A percentile compares a stretch with the other conserved stretches of the same genome.
Evolutionary conservation across 2,113 vertebrate genomes (phyloP).

Genomic region (Beaufortia kweichowensis): DNA sequence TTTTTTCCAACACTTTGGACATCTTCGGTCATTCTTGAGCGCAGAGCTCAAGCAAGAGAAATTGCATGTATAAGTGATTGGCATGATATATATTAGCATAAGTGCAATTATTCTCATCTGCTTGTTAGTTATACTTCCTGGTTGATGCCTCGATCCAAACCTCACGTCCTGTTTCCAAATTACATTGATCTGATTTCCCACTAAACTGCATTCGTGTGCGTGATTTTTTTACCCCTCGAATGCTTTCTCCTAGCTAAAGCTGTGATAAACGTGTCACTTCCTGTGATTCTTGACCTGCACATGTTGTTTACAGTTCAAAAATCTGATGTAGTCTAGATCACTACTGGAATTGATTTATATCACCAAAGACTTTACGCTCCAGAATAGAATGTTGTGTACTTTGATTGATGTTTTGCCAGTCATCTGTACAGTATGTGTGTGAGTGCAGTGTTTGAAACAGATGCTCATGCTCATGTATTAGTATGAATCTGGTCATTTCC

Average conservation of each 20-base stretch:
- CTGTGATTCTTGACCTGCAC: background rate
- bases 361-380: background rate
- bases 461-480: conserved; percentile 18
- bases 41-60: too few species aligned
- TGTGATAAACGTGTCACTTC: conserved; percentile 1
- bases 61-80: background rate
- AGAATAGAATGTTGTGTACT: conserved; percentile 18
- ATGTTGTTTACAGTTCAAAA: background rate
- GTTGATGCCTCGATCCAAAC: background rate
- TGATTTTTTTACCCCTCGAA: background rate
- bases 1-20: too few species aligned
- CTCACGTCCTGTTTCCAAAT: background rate
- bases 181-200: background rate
- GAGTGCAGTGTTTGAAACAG: conserved; percentile 18
- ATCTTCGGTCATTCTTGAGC: too few species aligned
- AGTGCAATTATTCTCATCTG: background rate
- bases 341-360: background rate
- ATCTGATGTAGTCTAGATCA: background rate
- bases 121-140: background rate
- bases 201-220: conserved; percentile 8
- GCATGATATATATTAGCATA: background rate
- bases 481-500: conserved; percentile 14
- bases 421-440: background rate
- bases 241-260: background rate
- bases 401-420: conserved; percentile 39